Conservation (phyloP, 2,888 invertebrate species). For the Synanthedon tipuliformis region DNA sequence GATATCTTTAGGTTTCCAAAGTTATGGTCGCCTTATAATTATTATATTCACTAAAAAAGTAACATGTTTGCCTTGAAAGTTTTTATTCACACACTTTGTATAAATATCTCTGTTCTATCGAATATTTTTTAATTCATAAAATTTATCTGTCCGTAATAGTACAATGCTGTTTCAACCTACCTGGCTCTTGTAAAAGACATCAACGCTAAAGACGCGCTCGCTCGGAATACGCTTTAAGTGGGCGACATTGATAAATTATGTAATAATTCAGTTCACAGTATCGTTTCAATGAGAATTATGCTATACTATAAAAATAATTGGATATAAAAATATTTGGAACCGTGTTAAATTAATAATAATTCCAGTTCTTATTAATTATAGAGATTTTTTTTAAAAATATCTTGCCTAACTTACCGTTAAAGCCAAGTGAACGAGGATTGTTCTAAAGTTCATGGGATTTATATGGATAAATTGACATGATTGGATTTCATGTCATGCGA, state of each 20-base stretch:
- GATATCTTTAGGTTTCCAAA: too few relatives aligned
- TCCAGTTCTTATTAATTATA: too few relatives aligned
- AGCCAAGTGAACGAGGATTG: too few relatives aligned
- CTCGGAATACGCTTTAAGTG: slow-evolving; percentile 15
- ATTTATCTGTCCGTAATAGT: not conserved
- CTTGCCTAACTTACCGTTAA: too few relatives aligned
- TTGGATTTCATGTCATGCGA: too few relatives aligned
- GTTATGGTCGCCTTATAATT: too few relatives aligned
- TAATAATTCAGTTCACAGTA: slow-evolving; percentile 1
- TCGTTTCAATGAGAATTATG: slow-evolving; percentile 5
- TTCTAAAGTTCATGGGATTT: too few relatives aligned
- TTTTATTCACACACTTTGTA: not conserved
- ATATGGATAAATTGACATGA: too few relatives aligned
- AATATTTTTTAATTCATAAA: not conserved
- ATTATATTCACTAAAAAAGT: too few relatives aligned
- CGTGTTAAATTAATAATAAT: not conserved
- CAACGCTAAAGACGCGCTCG: slow-evolving; percentile 19
- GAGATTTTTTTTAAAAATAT: too few relatives aligned
- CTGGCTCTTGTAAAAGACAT: slow-evolving; percentile 27
- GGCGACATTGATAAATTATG: slow-evolving; percentile 13
- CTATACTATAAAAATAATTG: not conserved
- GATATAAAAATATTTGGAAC: not conserved
- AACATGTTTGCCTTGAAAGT: not conserved
- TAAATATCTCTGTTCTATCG: not conserved
- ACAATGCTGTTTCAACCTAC: slow-evolving; percentile 6